Evolutionary conservation across 2,797 vertebrate genomes (phyloP), one percentile per base, ranked within the genome.

Genomic region (Falco cherrug): DNA sequence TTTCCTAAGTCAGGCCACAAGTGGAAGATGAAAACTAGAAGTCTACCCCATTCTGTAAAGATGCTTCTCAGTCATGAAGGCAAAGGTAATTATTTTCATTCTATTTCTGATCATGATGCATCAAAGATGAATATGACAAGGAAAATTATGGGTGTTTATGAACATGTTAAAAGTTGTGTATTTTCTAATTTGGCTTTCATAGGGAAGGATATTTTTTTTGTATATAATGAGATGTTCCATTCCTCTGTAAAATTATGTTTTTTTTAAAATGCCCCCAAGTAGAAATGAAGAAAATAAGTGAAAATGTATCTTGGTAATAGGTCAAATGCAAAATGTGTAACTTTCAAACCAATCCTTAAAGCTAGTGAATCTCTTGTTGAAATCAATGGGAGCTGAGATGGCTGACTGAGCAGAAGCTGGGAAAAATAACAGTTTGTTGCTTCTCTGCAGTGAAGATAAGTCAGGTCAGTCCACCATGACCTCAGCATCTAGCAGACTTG

Each of bases 331-430:
- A 91, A 84, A 83, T 53, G 8, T 47, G 18, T 67, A 45, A 77
- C 22, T 85, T 91, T 45, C 28, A 80, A 74, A 80, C 57, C 50
- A 89, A 94, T 84, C 17, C 41, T 59, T 78, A 75, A 77, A 92
- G 60, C 16, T 78, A 89, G 50, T 33, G 68, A 85, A 48, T 89
- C 43, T 80, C 59, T 70, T 70, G 16, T 29, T 71, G 78, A 78
- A 92, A 92, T 93, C 96, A 96, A 85, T 92, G 85, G 41, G 10
- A 91, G 13, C 51, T 80, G 91, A 85, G 82, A 77, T 68, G 61
- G 64, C 81, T 94, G 91, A 67, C 68, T 85, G 75, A 95, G 50
- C 84, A 88, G 75, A 84, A 93, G 82, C 89, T 80, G 61, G 37
- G 29, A n/a, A 94, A 93, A 97, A 87, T 64, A 96, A 71, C 84